Base-by-base conservation (phyloP, 1,140 invertebrate species). In the Chelonus insularis region DNA sequence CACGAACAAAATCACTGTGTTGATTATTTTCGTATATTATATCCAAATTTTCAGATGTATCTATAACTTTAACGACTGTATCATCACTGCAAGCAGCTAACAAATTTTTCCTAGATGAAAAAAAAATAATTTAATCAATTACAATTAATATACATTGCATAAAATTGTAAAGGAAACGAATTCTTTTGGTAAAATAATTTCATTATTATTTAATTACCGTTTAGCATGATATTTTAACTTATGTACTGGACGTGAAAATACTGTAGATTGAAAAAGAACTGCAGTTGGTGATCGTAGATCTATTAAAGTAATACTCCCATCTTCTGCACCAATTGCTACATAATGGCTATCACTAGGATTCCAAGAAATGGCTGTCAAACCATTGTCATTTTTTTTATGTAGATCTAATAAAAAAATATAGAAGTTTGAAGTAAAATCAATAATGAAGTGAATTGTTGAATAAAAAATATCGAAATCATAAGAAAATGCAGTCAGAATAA, bases 1-100 rank as follows among this genome's bases (percentile, higher is more conserved):
- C 75, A 36, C 77, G 72, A 32, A 80, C 77, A 47, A 75, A 73
- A 54, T 81, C 77, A n/a, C 4, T 62, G 47, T 82, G 80, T 12
- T 21, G 37, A 8, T 64, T 43, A 57, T 77, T 65, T 55, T 75
- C 60, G 8, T 68, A 73, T 56, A 80, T 9, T 1, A 56, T 32
- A 4, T 48, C 23, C 47, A 70, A 62, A 3, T 72, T 51, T 50
- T 66, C 64, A 4, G 62, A 56, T 32, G 58, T 50, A 59, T 80
- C 70, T 6, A 80, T 51, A 9, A 82, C 65, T 69, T 74, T 73
- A 0, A 82, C 52, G 9, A 29, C 51, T 54, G 47, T 68, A 41
- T 70, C 63, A 52, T 82, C 72, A n/a, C 66, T 71, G 52, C 79
- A 81, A 45, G 68, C 67, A 25, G 79, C 78, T 34, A 78, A 43